Evolutionary conservation across 2,888 invertebrate species (phyloP), one percentile per base, ranked within the genome.

Genomic region (Bedellia somnulentella): DNA sequence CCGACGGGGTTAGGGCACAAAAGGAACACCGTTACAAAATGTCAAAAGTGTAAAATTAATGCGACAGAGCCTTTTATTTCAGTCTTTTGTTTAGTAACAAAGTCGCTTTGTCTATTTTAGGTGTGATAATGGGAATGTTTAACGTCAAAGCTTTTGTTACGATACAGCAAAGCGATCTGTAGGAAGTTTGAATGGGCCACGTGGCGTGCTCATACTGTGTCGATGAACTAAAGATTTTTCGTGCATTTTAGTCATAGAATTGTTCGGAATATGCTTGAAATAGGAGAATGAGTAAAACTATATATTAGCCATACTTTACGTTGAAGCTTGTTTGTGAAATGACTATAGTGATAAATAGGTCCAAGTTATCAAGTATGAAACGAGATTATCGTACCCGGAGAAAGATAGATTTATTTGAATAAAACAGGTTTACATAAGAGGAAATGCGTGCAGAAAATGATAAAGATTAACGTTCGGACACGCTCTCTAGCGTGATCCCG

Each of bases 51-150:
- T 52, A 60, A 68, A 73, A 71, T 66, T 67, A 75, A 70, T 63
- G 67, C 59, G 57, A 62, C 60, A 66, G 23, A 30, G 57, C 55
- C 70, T 61, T 70, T 68, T 66, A 67, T 68, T 66, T 52, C 46
- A 43, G 35, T 37, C 56, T 44, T 58, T 73, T 75, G 73, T 73
- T 55, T 73, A 45, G 54, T 48, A 62, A 18, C 57, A 56, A 57
- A 57, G 60, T 60, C 53, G 46, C 64, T 68, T 75, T 73, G 70
- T 73, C 70, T 71, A 61, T 62, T 67, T 58, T 52, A 46, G 44
- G 56, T 43, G 57, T 51, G 59, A 75, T 73, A 75, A 75, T 73
- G 57, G 67, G 57, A 57, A 59, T 73, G 75, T 75, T 73, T 71
- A 75, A 57, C 61, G 60, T 70, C 68, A 60, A 40, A 45, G 47